Evolutionary conservation across 1,140 invertebrate genomes (phyloP).

Genomic region (Coenobita brevimanus): DNA sequence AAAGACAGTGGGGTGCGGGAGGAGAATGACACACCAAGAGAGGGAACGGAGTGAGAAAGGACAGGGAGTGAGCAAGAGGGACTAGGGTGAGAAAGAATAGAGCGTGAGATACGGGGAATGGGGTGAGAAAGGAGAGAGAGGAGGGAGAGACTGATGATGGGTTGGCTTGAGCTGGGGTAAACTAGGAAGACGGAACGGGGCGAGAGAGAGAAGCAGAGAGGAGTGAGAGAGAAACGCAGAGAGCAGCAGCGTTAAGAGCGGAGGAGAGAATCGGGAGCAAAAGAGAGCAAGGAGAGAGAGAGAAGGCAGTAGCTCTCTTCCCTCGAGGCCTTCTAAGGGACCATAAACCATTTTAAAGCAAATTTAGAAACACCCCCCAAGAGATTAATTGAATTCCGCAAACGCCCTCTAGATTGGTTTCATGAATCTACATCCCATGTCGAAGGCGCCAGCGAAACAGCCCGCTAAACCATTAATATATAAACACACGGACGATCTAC

Average conservation of each 20-base stretch:
- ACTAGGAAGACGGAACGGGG: no score
- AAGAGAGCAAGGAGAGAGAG: background rate
- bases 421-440: constrained; percentile 62
- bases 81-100: no score
- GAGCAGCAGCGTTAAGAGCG: no score
- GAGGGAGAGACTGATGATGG: no score
- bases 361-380: constrained; percentile 44
- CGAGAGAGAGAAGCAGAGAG: no score
- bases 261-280: no score
- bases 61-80: no score
- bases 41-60: background rate
- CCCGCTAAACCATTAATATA: constrained; percentile 61
- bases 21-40: background rate
- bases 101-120: no score
- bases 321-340: constrained; percentile 30
- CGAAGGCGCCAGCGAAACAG: constrained; percentile 46
- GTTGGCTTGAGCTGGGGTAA: no score
- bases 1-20: background rate
- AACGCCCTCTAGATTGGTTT: constrained; percentile 60
- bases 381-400: constrained; percentile 62
- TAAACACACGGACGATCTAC: constrained; percentile 60
- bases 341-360: constrained; percentile 43
- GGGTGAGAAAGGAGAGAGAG: no score
- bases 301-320: background rate
- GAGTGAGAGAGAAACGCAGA: no score